Base-by-base conservation (phyloP, 2,797 vertebrate genomes). In the Melanotaenia boesemani region DNA sequence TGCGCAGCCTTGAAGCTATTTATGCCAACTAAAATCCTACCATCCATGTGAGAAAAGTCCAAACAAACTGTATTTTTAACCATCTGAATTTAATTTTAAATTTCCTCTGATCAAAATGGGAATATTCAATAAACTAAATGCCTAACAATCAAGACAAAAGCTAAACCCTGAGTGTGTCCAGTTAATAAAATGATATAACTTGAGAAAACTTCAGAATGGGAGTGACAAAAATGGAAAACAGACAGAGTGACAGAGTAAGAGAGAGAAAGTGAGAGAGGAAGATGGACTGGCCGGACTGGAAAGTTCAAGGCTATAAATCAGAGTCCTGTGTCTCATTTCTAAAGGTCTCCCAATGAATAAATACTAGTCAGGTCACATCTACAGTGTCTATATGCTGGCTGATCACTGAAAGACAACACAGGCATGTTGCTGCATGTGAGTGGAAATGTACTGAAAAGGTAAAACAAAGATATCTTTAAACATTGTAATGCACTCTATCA, bases 231-330 rank as follows among this genome's bases (percentile, higher is more conserved):
- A 13, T 5, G 15, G 70, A 24, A 73, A 36, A 37, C 11, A 61
- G 16, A 57, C 50, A 50, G 48, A 72, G 61, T 50, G 12, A 54
- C 55, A 50, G 63, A 72, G 64, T 50, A 36, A 59, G 36, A 22
- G 20, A 44, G 67, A 60, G 69, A 63, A 36, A 61, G 62, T 57
- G 67, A 60, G 69, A 63, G 34, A 61, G 64, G 57, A 39, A 71
- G 69, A 83, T 32, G 68, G 75, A 72, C 75, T 64, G 76, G 84
- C 70, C 82, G 59, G 80, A 59, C 76, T 79, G 67, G 89, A 89
- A 93, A 92, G 89, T 90, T 90, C 89, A 93, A 78, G 44, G 82
- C 85, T 81, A 82, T 93, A 92, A 92, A 46, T 46, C 18, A 77
- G 50, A 87, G 78, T 71, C 58, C 79, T 76, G 80, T 64, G 79